A percentile compares a stretch with the other conserved stretches of the same genome.
Conservation (phyloP, 2,113 vertebrate genomes). For the Rynchops niger region DNA sequence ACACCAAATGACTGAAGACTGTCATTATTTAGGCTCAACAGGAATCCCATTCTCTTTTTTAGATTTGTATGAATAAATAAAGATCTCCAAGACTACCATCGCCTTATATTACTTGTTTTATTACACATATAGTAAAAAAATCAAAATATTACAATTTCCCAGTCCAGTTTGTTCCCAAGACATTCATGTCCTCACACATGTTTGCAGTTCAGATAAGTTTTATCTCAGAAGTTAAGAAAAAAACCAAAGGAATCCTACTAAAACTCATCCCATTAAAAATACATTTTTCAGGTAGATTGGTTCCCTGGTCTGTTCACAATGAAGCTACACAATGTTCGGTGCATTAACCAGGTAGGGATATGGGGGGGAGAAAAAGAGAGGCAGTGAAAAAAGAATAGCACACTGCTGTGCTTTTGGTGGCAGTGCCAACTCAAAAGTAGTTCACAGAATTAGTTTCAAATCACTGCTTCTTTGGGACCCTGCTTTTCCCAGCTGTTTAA, state of each 20-base stretch:
- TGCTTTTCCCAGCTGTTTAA: neutral
- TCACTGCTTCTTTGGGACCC: neutral
- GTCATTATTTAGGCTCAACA: slow-evolving; percentile 18
- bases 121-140: neutral
- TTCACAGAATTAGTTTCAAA: neutral
- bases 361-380: too few species aligned
- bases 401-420: neutral
- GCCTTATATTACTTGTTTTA: neutral
- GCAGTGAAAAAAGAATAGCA: neutral
- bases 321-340: neutral
- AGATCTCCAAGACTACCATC: neutral
- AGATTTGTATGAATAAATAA: slow-evolving; percentile 18
- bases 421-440: neutral
- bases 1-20: slow-evolving; percentile 10
- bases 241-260: neutral
- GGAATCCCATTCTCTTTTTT: neutral
- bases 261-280: neutral
- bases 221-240: neutral
- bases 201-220: neutral
- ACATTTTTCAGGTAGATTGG: neutral
- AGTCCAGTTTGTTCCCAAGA: neutral
- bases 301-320: neutral
- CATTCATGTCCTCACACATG: neutral
- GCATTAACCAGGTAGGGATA: too few species aligned
- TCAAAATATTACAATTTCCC: neutral